Percentiles rank a stretch among this genome's conserved stretches.
Conservation (phyloP, 1,140 invertebrate genomes). For the Sycophila sp. region DNA sequence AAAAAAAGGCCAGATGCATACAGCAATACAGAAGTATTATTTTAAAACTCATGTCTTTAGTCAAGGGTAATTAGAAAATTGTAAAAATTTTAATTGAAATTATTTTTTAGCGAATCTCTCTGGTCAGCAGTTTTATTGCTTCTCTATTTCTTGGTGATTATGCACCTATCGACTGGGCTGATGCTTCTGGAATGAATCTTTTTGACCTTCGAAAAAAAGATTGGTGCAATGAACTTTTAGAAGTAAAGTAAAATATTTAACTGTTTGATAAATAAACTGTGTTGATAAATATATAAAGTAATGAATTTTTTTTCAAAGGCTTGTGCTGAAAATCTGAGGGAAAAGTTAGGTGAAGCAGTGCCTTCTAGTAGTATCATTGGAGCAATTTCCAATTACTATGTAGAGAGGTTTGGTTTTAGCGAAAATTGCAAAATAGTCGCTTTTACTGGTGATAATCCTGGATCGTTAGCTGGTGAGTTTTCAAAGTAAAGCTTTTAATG, state of each 20-base stretch:
- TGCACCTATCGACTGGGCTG: constrained; percentile 90
- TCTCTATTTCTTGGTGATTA: constrained; percentile 90
- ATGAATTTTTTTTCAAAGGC: constrained; percentile 61
- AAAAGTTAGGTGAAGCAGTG: constrained; percentile 79
- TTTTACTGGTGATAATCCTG: constrained; percentile 95
- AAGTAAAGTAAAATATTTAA: constrained; percentile 64
- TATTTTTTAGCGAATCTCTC: constrained; percentile 87
- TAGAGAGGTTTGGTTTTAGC: constrained; percentile 85
- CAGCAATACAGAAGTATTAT: constrained; percentile 78
- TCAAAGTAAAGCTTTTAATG: constrained; percentile 10
- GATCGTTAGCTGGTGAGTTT: constrained; percentile 78
- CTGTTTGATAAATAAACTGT: neutral
- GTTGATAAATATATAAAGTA: no score
- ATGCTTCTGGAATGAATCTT: constrained; percentile 97
- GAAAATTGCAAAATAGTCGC: constrained; percentile 82
- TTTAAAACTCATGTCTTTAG: constrained; percentile 24
- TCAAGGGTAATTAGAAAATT: no score
- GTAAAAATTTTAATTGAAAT: neutral
- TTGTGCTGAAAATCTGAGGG: constrained; percentile 73
- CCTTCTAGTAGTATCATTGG: constrained; percentile 77
- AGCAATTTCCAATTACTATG: constrained; percentile 78
- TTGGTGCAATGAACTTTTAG: constrained; percentile 81
- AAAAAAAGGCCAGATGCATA: constrained; percentile 80
- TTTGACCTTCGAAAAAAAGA: constrained; percentile 83
- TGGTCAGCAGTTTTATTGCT: constrained; percentile 92